Conservation (phyloP, 1,140 invertebrate genomes). For the Leptopilina boulardi region DNA sequence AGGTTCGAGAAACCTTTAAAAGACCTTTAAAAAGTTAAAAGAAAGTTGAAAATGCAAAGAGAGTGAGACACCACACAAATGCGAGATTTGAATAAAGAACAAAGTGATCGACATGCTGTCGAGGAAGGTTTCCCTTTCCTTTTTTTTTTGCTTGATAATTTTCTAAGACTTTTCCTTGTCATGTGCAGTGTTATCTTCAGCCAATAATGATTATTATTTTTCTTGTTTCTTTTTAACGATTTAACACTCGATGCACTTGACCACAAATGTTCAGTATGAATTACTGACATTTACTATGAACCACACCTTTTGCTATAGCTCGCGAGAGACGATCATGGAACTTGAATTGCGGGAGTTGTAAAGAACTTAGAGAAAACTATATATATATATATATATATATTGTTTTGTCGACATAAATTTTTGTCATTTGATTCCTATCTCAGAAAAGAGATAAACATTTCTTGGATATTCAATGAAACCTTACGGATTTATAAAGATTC, state of each 20-base stretch:
- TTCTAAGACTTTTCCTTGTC: background rate
- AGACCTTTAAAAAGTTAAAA: conserved; percentile 1
- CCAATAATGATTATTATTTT: background rate
- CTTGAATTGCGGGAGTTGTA: no score
- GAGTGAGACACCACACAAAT: background rate
- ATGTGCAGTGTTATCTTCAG: background rate
- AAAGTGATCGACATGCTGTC: background rate
- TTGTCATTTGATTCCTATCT: no score
- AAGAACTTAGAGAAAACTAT: no score
- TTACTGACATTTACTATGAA: conserved; percentile 1
- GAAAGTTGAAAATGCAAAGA: background rate
- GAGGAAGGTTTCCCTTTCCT: background rate
- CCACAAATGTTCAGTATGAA: background rate
- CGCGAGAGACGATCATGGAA: no score
- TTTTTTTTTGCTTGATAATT: background rate
- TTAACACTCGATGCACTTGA: conserved; percentile 4
- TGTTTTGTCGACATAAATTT: no score
- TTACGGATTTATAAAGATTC: no score
- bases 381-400: no score
- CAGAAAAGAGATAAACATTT: no score
- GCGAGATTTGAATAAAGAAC: background rate
- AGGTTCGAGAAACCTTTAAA: background rate
- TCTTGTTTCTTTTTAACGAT: background rate
- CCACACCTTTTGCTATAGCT: no score
- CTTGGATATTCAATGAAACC: no score